A percentile compares a stretch with the other conserved stretches of the same genome.
Conservation (phyloP, 2,797 vertebrate genomes). For the Cirrhinus molitorella region DNA sequence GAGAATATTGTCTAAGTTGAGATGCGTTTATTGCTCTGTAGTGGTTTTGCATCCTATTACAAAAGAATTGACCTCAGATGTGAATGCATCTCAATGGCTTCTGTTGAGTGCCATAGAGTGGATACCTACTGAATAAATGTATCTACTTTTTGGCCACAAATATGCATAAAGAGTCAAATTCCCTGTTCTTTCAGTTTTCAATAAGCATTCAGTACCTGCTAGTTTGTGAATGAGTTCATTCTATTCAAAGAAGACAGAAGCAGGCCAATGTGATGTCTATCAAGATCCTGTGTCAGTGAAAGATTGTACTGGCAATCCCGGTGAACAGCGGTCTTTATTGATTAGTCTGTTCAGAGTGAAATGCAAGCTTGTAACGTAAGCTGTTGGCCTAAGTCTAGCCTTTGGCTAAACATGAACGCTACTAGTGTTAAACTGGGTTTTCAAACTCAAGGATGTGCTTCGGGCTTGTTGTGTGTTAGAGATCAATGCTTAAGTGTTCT, state of each 20-base stretch:
- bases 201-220: not conserved
- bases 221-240: conserved; percentile 19
- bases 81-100: conserved; percentile 33
- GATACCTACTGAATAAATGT: not conserved
- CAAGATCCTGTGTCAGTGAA: conserved; percentile 31
- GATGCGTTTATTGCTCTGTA: conserved; percentile 26
- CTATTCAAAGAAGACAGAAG: conserved; percentile 3
- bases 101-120: not conserved
- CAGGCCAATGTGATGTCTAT: conserved; percentile 4
- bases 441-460: not conserved
- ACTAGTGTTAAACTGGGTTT: conserved; percentile 17
- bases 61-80: conserved; percentile 32
- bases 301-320: not conserved
- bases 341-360: conserved; percentile 45
- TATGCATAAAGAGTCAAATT: not conserved
- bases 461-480: conserved; percentile 4
- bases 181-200: not conserved
- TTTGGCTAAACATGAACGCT: conserved; percentile 36
- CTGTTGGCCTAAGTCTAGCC: conserved; percentile 34
- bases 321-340: conserved; percentile 34
- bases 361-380: conserved; percentile 47
- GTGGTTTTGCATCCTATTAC: conserved; percentile 51
- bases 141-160: not conserved
- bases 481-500: conserved; percentile 1
- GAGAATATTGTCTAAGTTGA: conserved; percentile 37